Evolutionary conservation across 2,888 invertebrate species (phyloP).

Genomic region (Clusia tigrina): DNA sequence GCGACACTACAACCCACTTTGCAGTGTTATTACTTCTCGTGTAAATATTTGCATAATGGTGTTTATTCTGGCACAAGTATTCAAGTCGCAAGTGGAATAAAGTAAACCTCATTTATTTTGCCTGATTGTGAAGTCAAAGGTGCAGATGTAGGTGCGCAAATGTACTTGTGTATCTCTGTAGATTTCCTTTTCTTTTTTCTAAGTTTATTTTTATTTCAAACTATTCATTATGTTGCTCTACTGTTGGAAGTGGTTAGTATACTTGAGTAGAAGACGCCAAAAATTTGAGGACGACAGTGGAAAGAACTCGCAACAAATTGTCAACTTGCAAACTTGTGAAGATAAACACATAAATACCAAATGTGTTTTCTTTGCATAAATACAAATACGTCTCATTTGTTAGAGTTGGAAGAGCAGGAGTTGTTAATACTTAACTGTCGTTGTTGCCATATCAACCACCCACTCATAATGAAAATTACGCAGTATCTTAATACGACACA

Average conservation of each 20-base stretch:
- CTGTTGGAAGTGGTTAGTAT: no score
- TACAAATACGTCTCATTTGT: no score
- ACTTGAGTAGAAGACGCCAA: not conserved
- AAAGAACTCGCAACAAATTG: no score
- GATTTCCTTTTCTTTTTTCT: not conserved
- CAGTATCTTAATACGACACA: no score
- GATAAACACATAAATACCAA: no score
- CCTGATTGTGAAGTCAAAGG: slow-evolving; percentile 28
- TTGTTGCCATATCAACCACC: no score
- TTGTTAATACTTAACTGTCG: no score
- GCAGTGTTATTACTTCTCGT: slow-evolving; percentile 31
- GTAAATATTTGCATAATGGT: slow-evolving; percentile 30
- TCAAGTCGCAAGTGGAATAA: slow-evolving; percentile 28
- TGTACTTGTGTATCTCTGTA: not conserved
- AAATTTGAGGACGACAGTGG: not conserved
- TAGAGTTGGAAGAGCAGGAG: no score
- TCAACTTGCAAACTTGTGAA: no score
- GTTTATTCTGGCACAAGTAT: slow-evolving; percentile 24
- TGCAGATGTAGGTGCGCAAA: slow-evolving; percentile 5
- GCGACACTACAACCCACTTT: slow-evolving; percentile 19
- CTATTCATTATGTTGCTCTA: not conserved
- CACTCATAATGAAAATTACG: no score
- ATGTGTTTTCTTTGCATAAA: no score
- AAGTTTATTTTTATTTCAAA: not conserved
- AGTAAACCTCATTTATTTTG: slow-evolving; percentile 32